phyloP scores from a whole-genome alignment of 2,113 vertebrate species.

The Pachypanchax playfairii region DNA sequence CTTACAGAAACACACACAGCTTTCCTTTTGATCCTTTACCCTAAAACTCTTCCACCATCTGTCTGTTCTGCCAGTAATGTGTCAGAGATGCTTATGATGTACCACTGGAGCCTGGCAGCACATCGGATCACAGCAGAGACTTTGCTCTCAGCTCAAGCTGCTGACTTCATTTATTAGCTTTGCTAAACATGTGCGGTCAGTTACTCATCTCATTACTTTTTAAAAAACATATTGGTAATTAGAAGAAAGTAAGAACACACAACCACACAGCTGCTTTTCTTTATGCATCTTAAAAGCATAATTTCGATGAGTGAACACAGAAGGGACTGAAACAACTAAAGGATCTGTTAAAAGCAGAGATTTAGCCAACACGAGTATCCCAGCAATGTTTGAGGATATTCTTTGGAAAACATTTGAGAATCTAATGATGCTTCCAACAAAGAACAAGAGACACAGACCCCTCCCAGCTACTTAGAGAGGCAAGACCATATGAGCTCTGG shows the following conservation, averaged over 20 bases:
- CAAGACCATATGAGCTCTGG: constrained; percentile 53
- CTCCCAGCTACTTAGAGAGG: constrained; percentile 39
- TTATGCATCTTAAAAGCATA: constrained; percentile 14
- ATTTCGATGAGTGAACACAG: constrained; percentile 22
- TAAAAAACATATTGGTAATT: constrained; percentile 40
- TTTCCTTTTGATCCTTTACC: constrained; percentile 47
- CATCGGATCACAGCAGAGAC: constrained; percentile 37
- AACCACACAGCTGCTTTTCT: constrained; percentile 26
- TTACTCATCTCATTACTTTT: constrained; percentile 29
- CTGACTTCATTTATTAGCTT: constrained; percentile 39
- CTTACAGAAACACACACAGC: constrained; percentile 47
- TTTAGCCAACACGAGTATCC: constrained; percentile 20
- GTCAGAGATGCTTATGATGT: constrained; percentile 55
- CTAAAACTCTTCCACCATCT: constrained; percentile 43
- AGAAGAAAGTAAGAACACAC: neutral
- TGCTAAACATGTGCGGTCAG: constrained; percentile 36
- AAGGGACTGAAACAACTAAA: constrained; percentile 3
- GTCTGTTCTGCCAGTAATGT: constrained; percentile 54
- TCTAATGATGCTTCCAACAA: constrained; percentile 56
- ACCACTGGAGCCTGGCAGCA: constrained; percentile 38
- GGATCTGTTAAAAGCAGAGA: constrained; percentile 28
- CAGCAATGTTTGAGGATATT: constrained; percentile 24
- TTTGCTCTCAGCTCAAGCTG: constrained; percentile 39
- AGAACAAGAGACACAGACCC: no score
- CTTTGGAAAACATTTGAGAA: constrained; percentile 48